Conservation (phyloP, 2,113 vertebrate genomes). For the Nothoprocta pentlandii region DNA sequence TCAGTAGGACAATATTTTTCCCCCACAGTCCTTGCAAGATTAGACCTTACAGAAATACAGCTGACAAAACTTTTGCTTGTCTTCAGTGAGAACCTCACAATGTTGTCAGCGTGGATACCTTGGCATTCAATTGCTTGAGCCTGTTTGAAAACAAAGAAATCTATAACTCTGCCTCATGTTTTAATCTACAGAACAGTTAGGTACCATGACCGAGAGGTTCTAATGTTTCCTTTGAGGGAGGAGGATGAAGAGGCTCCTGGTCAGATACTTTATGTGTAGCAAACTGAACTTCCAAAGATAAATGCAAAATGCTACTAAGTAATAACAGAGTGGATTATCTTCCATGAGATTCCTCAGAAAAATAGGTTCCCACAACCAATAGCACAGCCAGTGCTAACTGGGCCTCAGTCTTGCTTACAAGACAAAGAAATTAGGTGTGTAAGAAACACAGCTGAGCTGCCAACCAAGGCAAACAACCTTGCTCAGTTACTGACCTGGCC, state of each 20-base stretch:
- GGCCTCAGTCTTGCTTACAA: not conserved
- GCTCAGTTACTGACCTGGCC: not conserved
- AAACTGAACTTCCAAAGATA: not conserved
- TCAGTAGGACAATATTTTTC: not conserved
- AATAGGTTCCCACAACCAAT: not conserved
- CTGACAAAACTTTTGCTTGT: not conserved
- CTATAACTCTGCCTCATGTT: not conserved
- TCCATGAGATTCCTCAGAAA: not conserved
- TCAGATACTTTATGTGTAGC: not conserved
- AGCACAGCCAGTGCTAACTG: not conserved
- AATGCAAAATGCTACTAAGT: not conserved
- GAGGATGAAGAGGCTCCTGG: not conserved
- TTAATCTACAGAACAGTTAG: not conserved
- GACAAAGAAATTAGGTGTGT: not conserved
- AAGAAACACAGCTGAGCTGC: not conserved
- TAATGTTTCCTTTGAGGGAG: not conserved
- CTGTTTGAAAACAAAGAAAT: not conserved
- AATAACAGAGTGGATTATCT: not conserved
- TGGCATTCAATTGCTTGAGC: not conserved
- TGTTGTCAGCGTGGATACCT: too few species aligned
- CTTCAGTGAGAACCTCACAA: not conserved
- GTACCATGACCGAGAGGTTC: not conserved
- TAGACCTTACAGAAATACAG: not conserved
- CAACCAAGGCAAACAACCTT: not conserved
- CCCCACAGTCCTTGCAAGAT: not conserved